Base-by-base conservation (phyloP, 2,113 vertebrate species). In the Montifringilla adamsi region DNA sequence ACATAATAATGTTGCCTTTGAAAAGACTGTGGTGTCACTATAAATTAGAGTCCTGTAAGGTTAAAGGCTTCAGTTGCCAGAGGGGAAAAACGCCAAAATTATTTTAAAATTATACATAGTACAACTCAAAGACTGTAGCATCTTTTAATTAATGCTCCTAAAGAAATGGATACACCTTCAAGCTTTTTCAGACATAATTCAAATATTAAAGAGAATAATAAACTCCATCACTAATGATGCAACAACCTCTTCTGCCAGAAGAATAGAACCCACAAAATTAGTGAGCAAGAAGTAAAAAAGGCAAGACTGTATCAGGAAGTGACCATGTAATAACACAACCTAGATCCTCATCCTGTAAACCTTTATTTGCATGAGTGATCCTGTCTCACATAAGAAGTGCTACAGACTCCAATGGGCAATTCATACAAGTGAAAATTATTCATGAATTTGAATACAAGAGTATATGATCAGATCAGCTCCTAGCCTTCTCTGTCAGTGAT, bases 121-220 rank as follows among this genome's bases (percentile, higher is more conserved):
- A 73, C 68, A 95, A 86, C 74, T 93, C 68, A 95, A 96, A 77
- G 72, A 79, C 64, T 64, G 63, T 64, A 97, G 74, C 44, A 78
- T 85, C 43, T 94, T 85, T 91, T 87, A 94, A 83, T 72, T 72
- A 96, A 91, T 78, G 69, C 46, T 88, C 69, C 85, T 85, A 92
- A 68, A 88, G 43, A 96, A 96, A 95, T 64, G 27, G 93, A 82
- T 92, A 89, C 59, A 90, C 58, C n/a, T 94, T 79, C 73, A 58
- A 62, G 70, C 35, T 86, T 94, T 96, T 92, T 84, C 44, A 94
- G 50, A 73, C n/a, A 93, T 13, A 96, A 95, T 89, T 88, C 76
- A 97, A 95, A 90, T 95, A 93, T 68, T 95, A 95, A 97, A 97
- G 94, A 69, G 60, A 96, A 89, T 89, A 96, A 94, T 74, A 89